These are phyloP conservation scores for Bombycilla garrulus DNA, from an alignment of 2,113 vertebrate species.

Conservation along the genomic window DNA sequence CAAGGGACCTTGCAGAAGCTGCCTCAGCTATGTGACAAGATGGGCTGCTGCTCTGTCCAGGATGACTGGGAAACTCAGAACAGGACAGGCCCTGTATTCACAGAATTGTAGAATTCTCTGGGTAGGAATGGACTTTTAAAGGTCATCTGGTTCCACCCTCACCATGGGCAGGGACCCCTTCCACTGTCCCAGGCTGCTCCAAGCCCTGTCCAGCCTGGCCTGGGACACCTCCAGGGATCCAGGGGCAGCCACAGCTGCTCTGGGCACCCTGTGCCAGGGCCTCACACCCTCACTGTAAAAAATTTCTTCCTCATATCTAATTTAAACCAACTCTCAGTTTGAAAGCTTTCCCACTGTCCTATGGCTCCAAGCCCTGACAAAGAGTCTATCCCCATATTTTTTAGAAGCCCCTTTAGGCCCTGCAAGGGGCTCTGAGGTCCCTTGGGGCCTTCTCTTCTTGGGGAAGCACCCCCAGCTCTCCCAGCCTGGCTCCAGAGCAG, in stretches of 20 bases:
- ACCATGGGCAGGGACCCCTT: neutral
- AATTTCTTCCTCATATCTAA: neutral
- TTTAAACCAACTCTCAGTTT: neutral
- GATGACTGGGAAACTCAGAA: neutral
- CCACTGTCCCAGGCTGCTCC: fast-evolving
- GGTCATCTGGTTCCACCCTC: fast-evolving
- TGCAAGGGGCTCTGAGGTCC: neutral
- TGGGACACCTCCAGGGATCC: neutral
- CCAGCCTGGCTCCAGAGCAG: neutral
- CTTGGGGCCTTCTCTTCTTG: neutral
- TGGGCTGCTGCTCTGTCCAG: neutral
- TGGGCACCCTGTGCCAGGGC: neutral
- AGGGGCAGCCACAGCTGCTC: neutral
- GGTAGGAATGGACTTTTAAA: neutral
- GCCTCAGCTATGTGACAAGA: neutral
- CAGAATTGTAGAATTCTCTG: neutral
- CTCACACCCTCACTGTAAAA: neutral
- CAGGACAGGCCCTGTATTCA: neutral
- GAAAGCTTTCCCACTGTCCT: neutral
- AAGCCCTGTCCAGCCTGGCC: fast-evolving
- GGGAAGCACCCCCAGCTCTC: neutral
- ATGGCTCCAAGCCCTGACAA: neutral
- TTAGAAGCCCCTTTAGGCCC: neutral
- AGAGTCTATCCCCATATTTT: neutral
- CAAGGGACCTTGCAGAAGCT: too few relatives aligned